Conservation (phyloP, 2,113 vertebrate genomes). For the Plecotus auritus region DNA sequence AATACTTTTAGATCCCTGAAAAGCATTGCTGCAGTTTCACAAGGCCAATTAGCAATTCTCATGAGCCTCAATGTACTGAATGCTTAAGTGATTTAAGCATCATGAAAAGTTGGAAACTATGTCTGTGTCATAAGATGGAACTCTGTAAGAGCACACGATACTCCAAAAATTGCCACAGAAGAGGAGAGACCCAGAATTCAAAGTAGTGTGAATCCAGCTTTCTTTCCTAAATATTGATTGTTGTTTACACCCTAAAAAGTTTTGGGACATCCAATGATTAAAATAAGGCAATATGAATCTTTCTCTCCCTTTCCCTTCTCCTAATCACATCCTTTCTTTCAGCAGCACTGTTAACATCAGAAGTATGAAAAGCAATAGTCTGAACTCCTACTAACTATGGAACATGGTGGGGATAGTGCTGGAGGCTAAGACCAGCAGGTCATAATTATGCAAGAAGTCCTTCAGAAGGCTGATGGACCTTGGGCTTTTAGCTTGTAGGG, state of each 20-base stretch:
- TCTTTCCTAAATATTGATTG: not conserved
- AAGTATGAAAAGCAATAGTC: not conserved
- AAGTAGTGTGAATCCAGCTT: not conserved
- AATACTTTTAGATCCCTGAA: not conserved
- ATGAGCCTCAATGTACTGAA: not conserved
- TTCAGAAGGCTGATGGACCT: no score
- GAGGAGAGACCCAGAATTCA: not conserved
- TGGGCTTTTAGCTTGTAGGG: no score
- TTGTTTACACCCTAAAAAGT: not conserved
- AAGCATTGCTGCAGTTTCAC: not conserved
- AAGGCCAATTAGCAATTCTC: not conserved
- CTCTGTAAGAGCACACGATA: not conserved
- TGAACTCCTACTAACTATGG: not conserved
- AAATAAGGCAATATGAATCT: slow-evolving; percentile 6
- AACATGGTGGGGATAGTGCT: not conserved
- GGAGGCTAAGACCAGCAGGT: no score
- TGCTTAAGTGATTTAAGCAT: not conserved
- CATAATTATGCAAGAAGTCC: no score
- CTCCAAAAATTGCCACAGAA: not conserved
- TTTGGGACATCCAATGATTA: not conserved
- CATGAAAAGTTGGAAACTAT: not conserved
- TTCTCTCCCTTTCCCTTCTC: not conserved
- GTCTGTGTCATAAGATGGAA: not conserved
- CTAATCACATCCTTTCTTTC: not conserved
- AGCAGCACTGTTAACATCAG: not conserved